These are phyloP conservation scores for Uropetala carovei DNA, from an alignment of 2,888 invertebrate species.

Conservation along the genomic window DNA sequence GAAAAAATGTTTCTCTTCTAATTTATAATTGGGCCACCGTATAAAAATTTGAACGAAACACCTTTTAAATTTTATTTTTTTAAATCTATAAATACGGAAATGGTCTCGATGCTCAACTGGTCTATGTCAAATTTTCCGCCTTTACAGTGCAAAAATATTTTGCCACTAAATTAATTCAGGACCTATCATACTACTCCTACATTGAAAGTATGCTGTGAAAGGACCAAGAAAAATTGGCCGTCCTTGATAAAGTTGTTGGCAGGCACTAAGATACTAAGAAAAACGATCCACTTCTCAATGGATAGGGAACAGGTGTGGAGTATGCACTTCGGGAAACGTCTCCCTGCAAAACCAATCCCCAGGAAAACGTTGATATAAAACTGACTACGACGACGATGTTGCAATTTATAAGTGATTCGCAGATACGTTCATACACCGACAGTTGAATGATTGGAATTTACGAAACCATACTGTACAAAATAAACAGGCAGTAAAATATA, in stretches of 20 bases:
- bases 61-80: not conserved
- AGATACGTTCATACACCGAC: too few relatives aligned
- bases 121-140: not conserved
- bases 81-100: not conserved
- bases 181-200: not conserved
- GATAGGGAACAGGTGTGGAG: constrained; percentile 25
- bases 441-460: too few relatives aligned
- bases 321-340: not conserved
- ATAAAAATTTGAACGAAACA: too few relatives aligned
- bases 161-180: constrained; percentile 17
- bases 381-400: too few relatives aligned
- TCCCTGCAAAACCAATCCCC: not conserved
- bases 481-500: too few relatives aligned
- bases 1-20: too few relatives aligned
- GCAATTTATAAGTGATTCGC: too few relatives aligned
- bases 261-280: not conserved
- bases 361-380: not conserved
- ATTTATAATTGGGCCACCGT: too few relatives aligned
- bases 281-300: constrained; percentile 15
- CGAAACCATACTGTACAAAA: too few relatives aligned
- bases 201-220: not conserved
- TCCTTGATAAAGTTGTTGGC: not conserved
- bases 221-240: not conserved
- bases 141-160: constrained; percentile 8
- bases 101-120: not conserved